These are phyloP conservation scores for Calameuta pallipes DNA, from an alignment of 2,888 invertebrate genomes.

Conservation along the genomic window DNA sequence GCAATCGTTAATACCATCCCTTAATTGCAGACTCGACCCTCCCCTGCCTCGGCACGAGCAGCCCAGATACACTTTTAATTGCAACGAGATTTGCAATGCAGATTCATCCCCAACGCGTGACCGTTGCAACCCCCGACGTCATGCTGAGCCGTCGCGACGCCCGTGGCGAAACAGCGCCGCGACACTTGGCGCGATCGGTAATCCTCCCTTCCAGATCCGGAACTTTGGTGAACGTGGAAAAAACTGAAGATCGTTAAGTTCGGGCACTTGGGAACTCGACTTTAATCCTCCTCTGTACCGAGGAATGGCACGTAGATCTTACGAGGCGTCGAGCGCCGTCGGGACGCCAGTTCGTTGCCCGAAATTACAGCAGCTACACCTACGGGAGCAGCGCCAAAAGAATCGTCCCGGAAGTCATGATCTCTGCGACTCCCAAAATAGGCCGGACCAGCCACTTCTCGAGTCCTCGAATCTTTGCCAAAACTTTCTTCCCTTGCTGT, in stretches of 20 bases:
- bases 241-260: neutral
- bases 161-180: slow-evolving; percentile 20
- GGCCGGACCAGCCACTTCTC: neutral
- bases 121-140: slow-evolving; percentile 25
- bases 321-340: neutral
- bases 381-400: neutral
- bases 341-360: neutral
- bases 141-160: slow-evolving; percentile 7
- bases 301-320: neutral
- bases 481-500: neutral
- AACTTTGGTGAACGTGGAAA: neutral
- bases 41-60: slow-evolving; percentile 29
- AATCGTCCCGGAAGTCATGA: neutral
- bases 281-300: neutral
- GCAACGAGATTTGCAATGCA: slow-evolving; percentile 55
- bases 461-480: neutral
- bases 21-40: slow-evolving; percentile 51
- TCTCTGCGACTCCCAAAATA: neutral
- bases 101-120: slow-evolving; percentile 35
- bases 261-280: neutral
- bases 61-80: slow-evolving; percentile 53
- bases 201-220: slow-evolving; percentile 11
- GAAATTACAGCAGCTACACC: neutral
- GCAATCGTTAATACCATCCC: slow-evolving; percentile 33
- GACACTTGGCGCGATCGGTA: slow-evolving; percentile 26